Conservation (phyloP, 2,113 vertebrate species). For the Psilopogon haemacephalus region DNA sequence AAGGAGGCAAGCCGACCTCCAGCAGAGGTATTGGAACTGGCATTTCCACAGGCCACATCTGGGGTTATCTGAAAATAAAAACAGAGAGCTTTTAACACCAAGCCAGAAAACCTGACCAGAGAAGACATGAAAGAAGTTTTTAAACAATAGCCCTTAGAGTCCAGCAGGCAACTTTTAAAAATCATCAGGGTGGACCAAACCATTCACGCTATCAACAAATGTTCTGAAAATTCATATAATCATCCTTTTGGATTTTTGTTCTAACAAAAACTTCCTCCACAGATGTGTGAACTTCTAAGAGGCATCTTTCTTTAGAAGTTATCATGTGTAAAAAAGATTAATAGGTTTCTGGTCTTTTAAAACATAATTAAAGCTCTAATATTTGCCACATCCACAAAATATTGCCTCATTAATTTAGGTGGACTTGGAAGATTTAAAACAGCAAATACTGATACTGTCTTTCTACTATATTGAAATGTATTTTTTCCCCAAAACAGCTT, state of each 20-base stretch:
- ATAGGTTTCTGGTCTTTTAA: neutral
- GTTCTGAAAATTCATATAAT: neutral
- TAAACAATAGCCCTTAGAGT: neutral
- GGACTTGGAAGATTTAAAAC: neutral
- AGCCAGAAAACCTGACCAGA: neutral
- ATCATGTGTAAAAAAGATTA: neutral
- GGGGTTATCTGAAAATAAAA: slow-evolving; percentile 79
- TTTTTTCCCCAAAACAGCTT: neutral
- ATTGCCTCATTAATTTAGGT: neutral
- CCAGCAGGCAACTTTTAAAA: neutral
- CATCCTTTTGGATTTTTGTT: neutral
- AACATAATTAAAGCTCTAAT: neutral
- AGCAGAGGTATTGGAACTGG: slow-evolving; percentile 87
- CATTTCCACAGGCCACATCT: slow-evolving; percentile 86
- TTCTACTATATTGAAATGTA: neutral
- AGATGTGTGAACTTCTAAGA: neutral
- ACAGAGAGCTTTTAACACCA: neutral
- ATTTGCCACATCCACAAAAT: neutral
- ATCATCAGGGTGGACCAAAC: neutral
- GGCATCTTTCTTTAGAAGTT: neutral
- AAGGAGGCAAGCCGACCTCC: slow-evolving; percentile 86
- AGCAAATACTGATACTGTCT: neutral
- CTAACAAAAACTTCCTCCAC: neutral
- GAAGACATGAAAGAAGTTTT: neutral
- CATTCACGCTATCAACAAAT: neutral